Percentiles rank a stretch among this genome's conserved stretches.
Evolutionary conservation across 2,888 invertebrate genomes (phyloP).

Genomic region (Drosophila mimetica): DNA sequence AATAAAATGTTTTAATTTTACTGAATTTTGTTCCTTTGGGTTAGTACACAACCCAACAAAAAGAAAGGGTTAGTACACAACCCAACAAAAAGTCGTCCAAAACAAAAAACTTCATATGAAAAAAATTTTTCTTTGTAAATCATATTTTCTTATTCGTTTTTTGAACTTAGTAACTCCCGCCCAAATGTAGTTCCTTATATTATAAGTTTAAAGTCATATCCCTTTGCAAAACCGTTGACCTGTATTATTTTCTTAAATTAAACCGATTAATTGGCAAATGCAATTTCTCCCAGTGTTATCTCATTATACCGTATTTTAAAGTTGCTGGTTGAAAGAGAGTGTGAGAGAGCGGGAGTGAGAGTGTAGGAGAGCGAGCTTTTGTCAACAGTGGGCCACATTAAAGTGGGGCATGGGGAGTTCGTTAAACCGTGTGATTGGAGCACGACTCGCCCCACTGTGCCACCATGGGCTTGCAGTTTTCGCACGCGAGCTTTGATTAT

Average conservation of each 20-base stretch:
- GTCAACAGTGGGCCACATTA: constrained; percentile 8
- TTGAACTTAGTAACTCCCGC: no score
- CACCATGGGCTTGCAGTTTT: constrained; percentile 21
- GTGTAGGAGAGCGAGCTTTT: constrained; percentile 19
- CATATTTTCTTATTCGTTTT: no score
- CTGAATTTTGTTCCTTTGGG: no score
- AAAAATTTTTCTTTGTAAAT: no score
- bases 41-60: no score
- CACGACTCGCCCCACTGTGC: constrained; percentile 15
- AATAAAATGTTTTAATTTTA: no score
- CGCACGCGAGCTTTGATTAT: constrained; percentile 45
- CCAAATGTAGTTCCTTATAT: no score
- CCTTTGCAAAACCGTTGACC: not conserved
- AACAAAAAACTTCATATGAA: no score
- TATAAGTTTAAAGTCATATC: no score
- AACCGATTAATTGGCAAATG: not conserved
- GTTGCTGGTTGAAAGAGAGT: not conserved
- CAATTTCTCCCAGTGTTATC: not conserved
- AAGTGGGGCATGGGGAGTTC: constrained; percentile 13
- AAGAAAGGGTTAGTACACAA: no score
- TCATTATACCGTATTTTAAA: not conserved
- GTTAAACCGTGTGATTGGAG: constrained; percentile 4
- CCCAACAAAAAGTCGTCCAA: no score
- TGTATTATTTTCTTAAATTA: not conserved
- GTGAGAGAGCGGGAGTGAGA: not conserved